Percentiles rank a stretch among this genome's conserved stretches.
These are phyloP conservation scores for Pelochelys cantorii DNA, from an alignment of 2,797 vertebrate species.

Conservation along the genomic window DNA sequence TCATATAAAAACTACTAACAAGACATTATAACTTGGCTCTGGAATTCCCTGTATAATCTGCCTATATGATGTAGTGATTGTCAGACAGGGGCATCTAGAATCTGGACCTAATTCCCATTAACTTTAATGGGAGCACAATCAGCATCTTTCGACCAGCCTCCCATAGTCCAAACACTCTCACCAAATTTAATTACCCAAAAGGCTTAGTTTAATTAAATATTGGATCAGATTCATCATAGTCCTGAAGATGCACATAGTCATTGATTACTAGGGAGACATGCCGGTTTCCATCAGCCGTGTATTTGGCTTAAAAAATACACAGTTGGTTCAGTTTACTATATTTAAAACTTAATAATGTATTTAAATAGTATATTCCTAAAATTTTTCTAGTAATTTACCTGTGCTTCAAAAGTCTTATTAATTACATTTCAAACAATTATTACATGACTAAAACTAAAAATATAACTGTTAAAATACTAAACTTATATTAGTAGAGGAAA, in stretches of 20 bases:
- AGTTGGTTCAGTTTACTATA: background rate
- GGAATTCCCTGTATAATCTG: background rate
- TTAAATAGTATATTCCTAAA: background rate
- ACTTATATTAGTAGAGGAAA: background rate
- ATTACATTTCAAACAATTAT: background rate
- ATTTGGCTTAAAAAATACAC: background rate
- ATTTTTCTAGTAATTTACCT: background rate
- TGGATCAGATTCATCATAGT: background rate
- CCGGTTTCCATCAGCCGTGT: background rate
- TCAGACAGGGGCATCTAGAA: background rate
- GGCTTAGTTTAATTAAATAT: background rate
- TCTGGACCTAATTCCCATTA: background rate
- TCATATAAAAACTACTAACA: background rate
- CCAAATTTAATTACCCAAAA: background rate
- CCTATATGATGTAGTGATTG: background rate
- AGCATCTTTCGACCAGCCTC: background rate
- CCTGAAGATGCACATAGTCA: background rate
- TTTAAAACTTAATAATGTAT: background rate
- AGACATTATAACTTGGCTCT: background rate
- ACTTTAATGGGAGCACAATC: background rate
- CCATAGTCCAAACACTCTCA: background rate
- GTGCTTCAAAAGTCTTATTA: background rate
- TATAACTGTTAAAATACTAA: background rate
- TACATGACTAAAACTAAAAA: background rate
- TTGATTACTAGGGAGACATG: background rate